Base-by-base conservation (phyloP, 2,797 vertebrate species). In the Rhadinocentrus ornatus region DNA sequence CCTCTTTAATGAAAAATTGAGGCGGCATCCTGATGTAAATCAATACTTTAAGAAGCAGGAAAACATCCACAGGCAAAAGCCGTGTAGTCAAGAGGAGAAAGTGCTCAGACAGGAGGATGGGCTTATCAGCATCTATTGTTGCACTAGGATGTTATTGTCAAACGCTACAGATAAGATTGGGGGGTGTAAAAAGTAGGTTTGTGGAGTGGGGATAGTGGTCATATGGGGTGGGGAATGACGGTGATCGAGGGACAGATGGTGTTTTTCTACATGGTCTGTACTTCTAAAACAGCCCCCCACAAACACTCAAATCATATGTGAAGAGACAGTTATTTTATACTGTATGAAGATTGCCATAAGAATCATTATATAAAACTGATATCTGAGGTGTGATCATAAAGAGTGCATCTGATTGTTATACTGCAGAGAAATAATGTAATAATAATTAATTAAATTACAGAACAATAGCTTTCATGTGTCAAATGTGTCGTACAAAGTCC, bases 211-310 rank as follows among this genome's bases (percentile, higher is more conserved):
- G 81, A 39, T 69, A 7, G 62, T 24, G 63, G 73, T 82, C 71
- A 63, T 80, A 65, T 62, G 35, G 52, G 66, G 71, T 64, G 65
- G 75, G 78, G 80, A 71, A 48, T 81, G 69, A 69, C 72, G 67
- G 69, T 69, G 80, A 78, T 80, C 22, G 57, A 81, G 77, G 60
- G 77, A 89, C 92, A 92, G 91, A 92, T 93, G 91, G 91, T 93
- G 89, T 92, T 92, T 93, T 91, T 89, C 81, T 75, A 60, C 84
- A 84, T 75, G 83, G 71, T 75, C 69, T 77, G 71, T 59, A 24
- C 16, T 64, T 81, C 63, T 15, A 50, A 59, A 22, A 63, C 73
- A 78, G 18, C 13, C 27, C 66, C 59, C 54, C 57, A 62, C 69
- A 77, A 75, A 77, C 68, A 39, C 29, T 12, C n/a, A 26, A 41